Conservation (phyloP, 1,140 invertebrate genomes). For the Hesperophylax magnus region DNA sequence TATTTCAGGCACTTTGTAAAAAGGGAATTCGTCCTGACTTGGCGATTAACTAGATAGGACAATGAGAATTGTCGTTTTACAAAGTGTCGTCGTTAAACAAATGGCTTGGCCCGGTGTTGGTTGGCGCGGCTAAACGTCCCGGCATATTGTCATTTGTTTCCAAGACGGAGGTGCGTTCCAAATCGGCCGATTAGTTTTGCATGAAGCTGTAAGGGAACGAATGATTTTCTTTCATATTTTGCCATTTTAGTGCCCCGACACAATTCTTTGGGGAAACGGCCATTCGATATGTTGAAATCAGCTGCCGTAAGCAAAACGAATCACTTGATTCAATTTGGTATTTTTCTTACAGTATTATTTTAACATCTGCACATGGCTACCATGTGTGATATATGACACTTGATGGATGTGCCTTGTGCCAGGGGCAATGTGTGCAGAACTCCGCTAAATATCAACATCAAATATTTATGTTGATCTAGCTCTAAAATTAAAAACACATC, state of each 20-base stretch:
- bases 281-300: constrained; percentile 52
- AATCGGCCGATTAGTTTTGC: constrained; percentile 56
- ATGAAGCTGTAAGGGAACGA: constrained; percentile 35
- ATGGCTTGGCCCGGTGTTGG: constrained; percentile 19
- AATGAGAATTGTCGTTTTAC: constrained; percentile 5
- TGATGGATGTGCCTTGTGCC: constrained; percentile 15
- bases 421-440: neutral
- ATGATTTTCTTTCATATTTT: constrained; percentile 42
- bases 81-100: neutral
- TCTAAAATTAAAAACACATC: too few relatives aligned
- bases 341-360: constrained; percentile 21
- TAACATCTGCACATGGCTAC: constrained; percentile 16
- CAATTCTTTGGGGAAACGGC: constrained; percentile 35
- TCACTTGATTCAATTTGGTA: constrained; percentile 45
- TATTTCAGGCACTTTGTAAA: neutral
- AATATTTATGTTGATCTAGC: too few relatives aligned
- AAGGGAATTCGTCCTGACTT: neutral
- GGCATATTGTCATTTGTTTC: constrained; percentile 55
- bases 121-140: constrained; percentile 34
- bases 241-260: constrained; percentile 25
- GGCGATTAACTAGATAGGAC: neutral
- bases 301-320: constrained; percentile 55
- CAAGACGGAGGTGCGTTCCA: constrained; percentile 52
- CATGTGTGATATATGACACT: constrained; percentile 25
- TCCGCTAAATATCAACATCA: too few relatives aligned